phyloP scores from a whole-genome alignment of 2,113 vertebrate genomes.

The Sturnira hondurensis region DNA sequence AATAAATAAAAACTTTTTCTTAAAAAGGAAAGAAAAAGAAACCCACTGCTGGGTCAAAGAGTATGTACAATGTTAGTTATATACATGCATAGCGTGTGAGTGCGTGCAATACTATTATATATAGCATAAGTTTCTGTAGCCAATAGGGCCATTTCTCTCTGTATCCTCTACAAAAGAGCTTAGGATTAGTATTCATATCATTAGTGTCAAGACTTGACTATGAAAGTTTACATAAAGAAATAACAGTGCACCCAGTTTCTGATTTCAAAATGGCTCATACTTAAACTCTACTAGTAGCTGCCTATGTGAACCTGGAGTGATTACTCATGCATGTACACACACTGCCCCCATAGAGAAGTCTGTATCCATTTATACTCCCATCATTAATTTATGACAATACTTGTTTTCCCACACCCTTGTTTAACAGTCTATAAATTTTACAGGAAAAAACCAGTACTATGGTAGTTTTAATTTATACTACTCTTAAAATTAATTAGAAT shows the following conservation, averaged over 20 bases:
- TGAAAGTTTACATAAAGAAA: background rate
- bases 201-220: background rate
- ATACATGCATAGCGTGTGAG: background rate
- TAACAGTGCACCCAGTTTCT: background rate
- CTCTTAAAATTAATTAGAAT: background rate
- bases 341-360: background rate
- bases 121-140: background rate
- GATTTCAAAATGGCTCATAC: background rate
- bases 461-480: slow-evolving; percentile 25
- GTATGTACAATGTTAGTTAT: background rate
- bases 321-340: background rate
- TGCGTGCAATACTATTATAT: background rate
- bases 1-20: too few relatives aligned
- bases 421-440: background rate
- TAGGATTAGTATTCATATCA: background rate
- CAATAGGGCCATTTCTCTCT: background rate
- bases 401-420: background rate
- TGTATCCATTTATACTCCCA: background rate
- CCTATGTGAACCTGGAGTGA: background rate
- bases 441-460: background rate
- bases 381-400: background rate
- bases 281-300: background rate
- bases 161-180: background rate
- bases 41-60: background rate
- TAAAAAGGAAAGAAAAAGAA: background rate